phyloP scores from a whole-genome alignment of 1,140 invertebrate species.

The Drosophila gunungcola region DNA sequence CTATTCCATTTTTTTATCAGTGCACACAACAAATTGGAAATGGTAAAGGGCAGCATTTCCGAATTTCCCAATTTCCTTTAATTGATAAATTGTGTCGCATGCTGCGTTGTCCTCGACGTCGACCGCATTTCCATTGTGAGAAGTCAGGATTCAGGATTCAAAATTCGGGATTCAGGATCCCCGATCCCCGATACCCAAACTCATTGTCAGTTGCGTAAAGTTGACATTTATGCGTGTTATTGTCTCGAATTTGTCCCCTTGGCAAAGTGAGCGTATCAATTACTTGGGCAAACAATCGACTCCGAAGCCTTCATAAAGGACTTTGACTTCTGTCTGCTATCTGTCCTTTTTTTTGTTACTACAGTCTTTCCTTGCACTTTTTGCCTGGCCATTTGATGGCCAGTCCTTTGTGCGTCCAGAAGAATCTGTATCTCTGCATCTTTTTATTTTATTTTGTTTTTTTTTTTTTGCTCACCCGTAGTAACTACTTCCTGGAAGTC shows the following conservation, averaged over 20 bases:
- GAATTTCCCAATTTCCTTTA: conserved; percentile 41
- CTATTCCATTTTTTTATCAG: too few species aligned
- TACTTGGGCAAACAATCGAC: conserved; percentile 77
- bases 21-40: conserved; percentile 22
- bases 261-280: conserved; percentile 78
- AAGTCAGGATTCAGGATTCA: conserved; percentile 2
- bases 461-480: conserved; percentile 38
- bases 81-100: conserved; percentile 79
- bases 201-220: conserved; percentile 71
- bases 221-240: conserved; percentile 77
- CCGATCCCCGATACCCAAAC: conserved; percentile 23
- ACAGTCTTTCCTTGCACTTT: conserved; percentile 36
- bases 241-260: conserved; percentile 20
- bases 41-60: not conserved
- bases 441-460: conserved; percentile 12
- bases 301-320: conserved; percentile 44
- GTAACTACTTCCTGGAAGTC: conserved; percentile 74
- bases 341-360: conserved; percentile 18
- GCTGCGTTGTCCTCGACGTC: conserved; percentile 57
- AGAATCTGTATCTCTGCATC: conserved; percentile 32
- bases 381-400: conserved; percentile 69
- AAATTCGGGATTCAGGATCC: not conserved
- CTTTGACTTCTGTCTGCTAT: conserved; percentile 29
- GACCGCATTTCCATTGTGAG: conserved; percentile 45
- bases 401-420: conserved; percentile 38